phyloP scores from a whole-genome alignment of 2,113 vertebrate genomes.

The Emydura subglobosa region DNA sequence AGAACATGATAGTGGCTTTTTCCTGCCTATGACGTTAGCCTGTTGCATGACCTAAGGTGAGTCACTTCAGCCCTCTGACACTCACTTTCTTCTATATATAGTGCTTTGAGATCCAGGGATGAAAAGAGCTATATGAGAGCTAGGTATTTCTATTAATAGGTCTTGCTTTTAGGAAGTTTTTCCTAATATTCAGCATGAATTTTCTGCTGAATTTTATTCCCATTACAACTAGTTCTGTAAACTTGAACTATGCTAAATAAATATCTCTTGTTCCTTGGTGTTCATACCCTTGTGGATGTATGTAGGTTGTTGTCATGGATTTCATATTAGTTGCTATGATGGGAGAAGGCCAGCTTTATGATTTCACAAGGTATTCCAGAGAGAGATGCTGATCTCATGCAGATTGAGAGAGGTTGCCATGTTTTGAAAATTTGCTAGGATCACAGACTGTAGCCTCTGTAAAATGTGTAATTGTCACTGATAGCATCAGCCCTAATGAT shows the following conservation, averaged over 20 bases:
- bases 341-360: background rate
- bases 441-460: background rate
- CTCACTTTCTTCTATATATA: background rate
- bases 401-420: background rate
- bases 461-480: conserved; percentile 14
- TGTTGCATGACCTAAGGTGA: background rate
- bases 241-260: background rate
- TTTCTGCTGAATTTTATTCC: background rate
- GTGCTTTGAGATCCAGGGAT: background rate
- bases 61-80: background rate
- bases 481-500: background rate
- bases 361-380: background rate
- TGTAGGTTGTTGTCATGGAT: background rate
- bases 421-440: conserved; percentile 3
- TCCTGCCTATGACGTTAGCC: background rate
- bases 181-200: background rate
- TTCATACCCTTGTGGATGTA: background rate
- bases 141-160: background rate
- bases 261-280: background rate
- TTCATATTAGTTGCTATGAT: background rate
- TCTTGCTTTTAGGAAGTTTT: background rate
- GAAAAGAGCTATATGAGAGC: background rate
- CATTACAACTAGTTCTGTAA: background rate
- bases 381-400: conserved; percentile 8
- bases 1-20: background rate